These are phyloP conservation scores for Capitella teleta DNA, from an alignment of 1,140 invertebrate species.

Conservation along the genomic window DNA sequence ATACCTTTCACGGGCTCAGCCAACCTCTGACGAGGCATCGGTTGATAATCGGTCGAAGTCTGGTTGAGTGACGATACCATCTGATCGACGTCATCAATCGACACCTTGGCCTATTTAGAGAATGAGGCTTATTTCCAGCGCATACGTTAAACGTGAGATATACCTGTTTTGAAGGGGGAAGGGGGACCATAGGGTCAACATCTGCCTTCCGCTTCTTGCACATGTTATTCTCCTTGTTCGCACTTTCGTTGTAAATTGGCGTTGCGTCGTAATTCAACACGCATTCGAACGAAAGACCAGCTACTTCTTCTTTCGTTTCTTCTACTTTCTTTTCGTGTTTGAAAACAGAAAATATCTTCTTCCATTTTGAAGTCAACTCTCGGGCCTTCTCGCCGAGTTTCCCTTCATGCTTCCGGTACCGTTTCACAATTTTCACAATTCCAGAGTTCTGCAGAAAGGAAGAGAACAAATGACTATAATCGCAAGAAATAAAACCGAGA, in stretches of 20 bases:
- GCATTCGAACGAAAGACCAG: conserved; percentile 22
- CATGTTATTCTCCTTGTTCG: not conserved
- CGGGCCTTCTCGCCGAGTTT: conserved; percentile 64
- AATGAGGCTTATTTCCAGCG: too few species aligned
- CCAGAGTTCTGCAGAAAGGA: conserved; percentile 62
- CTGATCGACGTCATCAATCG: too few species aligned
- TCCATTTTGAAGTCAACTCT: conserved; percentile 75
- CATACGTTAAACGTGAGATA: too few species aligned
- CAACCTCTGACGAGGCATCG: too few species aligned
- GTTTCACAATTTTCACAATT: conserved; percentile 75
- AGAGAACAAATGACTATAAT: not conserved
- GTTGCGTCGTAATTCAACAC: conserved; percentile 17
- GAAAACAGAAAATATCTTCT: conserved; percentile 60
- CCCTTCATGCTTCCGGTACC: conserved; percentile 65
- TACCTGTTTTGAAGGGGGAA: too few species aligned
- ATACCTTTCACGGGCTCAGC: too few species aligned
- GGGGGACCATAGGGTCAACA: too few species aligned
- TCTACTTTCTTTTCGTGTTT: not conserved
- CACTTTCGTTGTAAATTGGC: conserved; percentile 1
- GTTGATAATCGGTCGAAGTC: too few species aligned
- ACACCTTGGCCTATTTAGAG: too few species aligned
- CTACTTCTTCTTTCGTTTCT: conserved; percentile 3
- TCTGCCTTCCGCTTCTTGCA: too few species aligned
- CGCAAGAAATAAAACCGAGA: conserved; percentile 2
- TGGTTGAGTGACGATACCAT: too few species aligned